Evolutionary conservation across 2,113 vertebrate genomes (phyloP).

Genomic region (Pristiophorus japonicus): DNA sequence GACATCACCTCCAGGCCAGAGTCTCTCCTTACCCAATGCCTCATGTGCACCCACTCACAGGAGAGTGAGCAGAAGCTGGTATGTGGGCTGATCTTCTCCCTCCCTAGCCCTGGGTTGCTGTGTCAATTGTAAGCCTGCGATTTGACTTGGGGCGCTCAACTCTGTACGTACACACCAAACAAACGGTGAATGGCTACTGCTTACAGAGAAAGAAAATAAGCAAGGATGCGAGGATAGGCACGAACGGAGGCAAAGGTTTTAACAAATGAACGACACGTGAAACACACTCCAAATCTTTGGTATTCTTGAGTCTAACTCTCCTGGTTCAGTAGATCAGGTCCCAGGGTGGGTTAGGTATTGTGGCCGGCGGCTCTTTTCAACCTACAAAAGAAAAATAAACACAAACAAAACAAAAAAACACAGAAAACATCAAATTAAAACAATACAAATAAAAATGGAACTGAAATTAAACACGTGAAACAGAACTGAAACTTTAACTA

Average conservation of each 20-base stretch:
- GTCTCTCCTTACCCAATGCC: background rate
- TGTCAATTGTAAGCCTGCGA: background rate
- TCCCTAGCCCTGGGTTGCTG: no score
- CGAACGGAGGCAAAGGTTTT: background rate
- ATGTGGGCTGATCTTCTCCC: background rate
- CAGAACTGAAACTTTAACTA: slow-evolving; percentile 17
- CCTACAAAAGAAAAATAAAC: slow-evolving; percentile 33
- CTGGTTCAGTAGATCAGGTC: slow-evolving; percentile 18
- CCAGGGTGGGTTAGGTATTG: slow-evolving; percentile 24
- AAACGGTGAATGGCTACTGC: background rate
- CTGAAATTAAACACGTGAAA: slow-evolving; percentile 6
- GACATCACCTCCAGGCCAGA: background rate
- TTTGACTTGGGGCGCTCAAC: background rate
- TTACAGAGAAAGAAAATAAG: slow-evolving; percentile 7
- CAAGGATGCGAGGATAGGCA: background rate
- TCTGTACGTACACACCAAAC: background rate
- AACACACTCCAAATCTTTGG: slow-evolving; percentile 34
- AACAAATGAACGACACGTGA: slow-evolving; percentile 4
- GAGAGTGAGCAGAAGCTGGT: background rate
- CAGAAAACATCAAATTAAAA: slow-evolving; percentile 34
- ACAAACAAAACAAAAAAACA: slow-evolving; percentile 27
- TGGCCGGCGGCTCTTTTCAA: slow-evolving; percentile 5
- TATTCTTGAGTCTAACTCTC: slow-evolving; percentile 33
- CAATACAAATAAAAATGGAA: slow-evolving; percentile 17
- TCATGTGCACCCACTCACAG: background rate